Evolutionary conservation across 30 jellyfish, hydroid and myxozoan genomes (phyloP).

Genomic region (Turritopsis dohrnii): DNA sequence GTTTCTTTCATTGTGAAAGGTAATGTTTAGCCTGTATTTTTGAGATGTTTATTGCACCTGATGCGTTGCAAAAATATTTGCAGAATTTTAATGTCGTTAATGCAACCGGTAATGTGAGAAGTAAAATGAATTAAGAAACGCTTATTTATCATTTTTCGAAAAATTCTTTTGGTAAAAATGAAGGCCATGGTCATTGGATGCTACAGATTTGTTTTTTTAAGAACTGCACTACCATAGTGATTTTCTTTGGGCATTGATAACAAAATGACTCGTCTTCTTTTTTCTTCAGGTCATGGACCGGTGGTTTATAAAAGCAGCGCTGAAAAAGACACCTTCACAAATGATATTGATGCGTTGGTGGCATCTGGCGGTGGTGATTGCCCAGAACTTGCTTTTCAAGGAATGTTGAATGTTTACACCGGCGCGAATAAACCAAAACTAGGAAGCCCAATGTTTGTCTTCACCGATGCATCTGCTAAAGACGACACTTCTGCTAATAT

Average conservation of each 20-base stretch:
- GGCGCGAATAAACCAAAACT: slow-evolving; percentile 31
- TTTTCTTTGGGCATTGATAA: background rate
- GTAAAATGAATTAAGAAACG: too few relatives aligned
- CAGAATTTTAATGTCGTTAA: too few relatives aligned
- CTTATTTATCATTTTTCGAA: too few relatives aligned
- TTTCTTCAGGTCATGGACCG: slow-evolving; percentile 58
- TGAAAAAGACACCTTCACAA: slow-evolving; percentile 34
- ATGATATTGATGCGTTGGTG: slow-evolving; percentile 41
- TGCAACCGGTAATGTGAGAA: too few relatives aligned
- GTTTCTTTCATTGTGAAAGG: too few relatives aligned
- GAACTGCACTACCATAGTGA: background rate
- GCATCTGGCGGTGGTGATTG: slow-evolving; percentile 81
- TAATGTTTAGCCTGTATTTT: too few relatives aligned
- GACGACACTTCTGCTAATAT: slow-evolving; percentile 55
- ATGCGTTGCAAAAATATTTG: too few relatives aligned
- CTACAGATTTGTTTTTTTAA: too few relatives aligned
- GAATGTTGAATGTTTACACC: slow-evolving; percentile 73
- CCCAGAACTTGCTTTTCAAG: slow-evolving; percentile 75
- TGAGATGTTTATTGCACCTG: too few relatives aligned
- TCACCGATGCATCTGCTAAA: slow-evolving; percentile 90
- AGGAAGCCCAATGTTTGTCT: slow-evolving; percentile 88
- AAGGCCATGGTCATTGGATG: too few relatives aligned
- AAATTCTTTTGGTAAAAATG: too few relatives aligned
- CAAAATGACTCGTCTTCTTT: background rate
- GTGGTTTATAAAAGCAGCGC: slow-evolving; percentile 47